Percentiles rank a stretch among this genome's conserved stretches.
Evolutionary conservation across 1,140 invertebrate species (phyloP).

Genomic region (Sarcophaga peregrina): DNA sequence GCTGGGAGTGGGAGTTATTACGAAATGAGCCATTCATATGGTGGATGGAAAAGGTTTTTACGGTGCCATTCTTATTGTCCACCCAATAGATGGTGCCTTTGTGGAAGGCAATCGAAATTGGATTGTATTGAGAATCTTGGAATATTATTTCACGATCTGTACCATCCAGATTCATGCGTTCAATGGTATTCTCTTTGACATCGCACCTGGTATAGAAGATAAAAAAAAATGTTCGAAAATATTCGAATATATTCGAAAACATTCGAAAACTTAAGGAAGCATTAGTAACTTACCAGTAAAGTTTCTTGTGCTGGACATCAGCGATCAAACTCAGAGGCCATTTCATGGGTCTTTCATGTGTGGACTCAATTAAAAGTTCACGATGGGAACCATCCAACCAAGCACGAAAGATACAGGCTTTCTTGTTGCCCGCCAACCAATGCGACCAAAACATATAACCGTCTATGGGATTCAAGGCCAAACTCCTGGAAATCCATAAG

Average conservation of each 20-base stretch:
- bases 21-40: conserved; percentile 19
- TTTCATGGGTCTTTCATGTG: conserved; percentile 68
- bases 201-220: conserved; percentile 70
- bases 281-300: conserved; percentile 74
- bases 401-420: conserved; percentile 72
- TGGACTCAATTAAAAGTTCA: conserved; percentile 68
- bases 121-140: conserved; percentile 73
- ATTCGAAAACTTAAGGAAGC: too few species aligned
- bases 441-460: conserved; percentile 83
- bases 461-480: conserved; percentile 56
- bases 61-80: conserved; percentile 67
- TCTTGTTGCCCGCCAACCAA: conserved; percentile 73
- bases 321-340: conserved; percentile 92
- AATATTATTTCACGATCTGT: conserved; percentile 74
- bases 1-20: conserved; percentile 7
- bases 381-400: conserved; percentile 84
- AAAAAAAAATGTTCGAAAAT: not conserved
- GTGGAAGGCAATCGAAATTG: conserved; percentile 78
- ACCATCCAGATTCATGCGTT: conserved; percentile 80
- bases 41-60: conserved; percentile 54
- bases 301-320: conserved; percentile 77
- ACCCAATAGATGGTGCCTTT: conserved; percentile 78
- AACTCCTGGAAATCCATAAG: conserved; percentile 49
- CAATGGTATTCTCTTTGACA: conserved; percentile 70
- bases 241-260: too few species aligned